These are phyloP conservation scores for Vollenhovia emeryi DNA, from an alignment of 1,140 invertebrate genomes.

Conservation along the genomic window DNA sequence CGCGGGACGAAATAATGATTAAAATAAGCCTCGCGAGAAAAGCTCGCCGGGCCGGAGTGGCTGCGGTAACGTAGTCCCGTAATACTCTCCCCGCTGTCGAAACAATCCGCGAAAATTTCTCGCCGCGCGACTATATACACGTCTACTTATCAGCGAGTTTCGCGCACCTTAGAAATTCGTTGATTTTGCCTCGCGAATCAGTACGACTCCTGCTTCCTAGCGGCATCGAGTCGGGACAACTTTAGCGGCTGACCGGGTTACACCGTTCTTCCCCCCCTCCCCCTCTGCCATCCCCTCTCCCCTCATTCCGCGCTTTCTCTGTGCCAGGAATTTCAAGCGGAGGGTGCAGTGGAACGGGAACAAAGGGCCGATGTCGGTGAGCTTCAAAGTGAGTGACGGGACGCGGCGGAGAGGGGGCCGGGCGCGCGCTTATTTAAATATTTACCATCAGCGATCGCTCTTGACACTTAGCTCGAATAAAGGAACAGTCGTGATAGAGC, in stretches of 20 bases:
- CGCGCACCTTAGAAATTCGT: slow-evolving; percentile 24
- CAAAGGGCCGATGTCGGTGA: slow-evolving; percentile 46
- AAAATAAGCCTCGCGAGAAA: slow-evolving; percentile 48
- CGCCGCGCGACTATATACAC: not conserved
- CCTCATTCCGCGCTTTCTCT: slow-evolving; percentile 19
- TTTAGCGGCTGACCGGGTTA: slow-evolving; percentile 49
- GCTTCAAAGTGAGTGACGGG: slow-evolving; percentile 64
- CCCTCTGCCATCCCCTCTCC: not conserved
- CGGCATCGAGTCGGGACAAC: slow-evolving; percentile 22
- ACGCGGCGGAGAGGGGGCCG: not conserved
- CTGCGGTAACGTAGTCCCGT: not conserved
- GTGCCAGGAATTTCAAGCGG: slow-evolving; percentile 60
- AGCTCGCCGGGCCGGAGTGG: not conserved
- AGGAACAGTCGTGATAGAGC: slow-evolving; percentile 1
- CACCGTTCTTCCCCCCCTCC: not conserved
- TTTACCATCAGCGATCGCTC: slow-evolving; percentile 58
- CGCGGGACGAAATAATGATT: slow-evolving; percentile 12
- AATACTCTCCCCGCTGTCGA: not conserved
- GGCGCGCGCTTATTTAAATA: slow-evolving; percentile 68
- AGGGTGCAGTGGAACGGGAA: slow-evolving; percentile 27
- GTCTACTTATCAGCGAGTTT: not conserved
- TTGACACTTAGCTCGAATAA: slow-evolving; percentile 44
- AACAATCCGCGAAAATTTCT: not conserved
- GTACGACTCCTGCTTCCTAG: slow-evolving; percentile 10
- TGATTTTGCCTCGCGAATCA: slow-evolving; percentile 32